A percentile compares a stretch with the other conserved stretches of the same genome.
Conservation (phyloP, 2,113 vertebrate species). For the Thunnus thynnus region DNA sequence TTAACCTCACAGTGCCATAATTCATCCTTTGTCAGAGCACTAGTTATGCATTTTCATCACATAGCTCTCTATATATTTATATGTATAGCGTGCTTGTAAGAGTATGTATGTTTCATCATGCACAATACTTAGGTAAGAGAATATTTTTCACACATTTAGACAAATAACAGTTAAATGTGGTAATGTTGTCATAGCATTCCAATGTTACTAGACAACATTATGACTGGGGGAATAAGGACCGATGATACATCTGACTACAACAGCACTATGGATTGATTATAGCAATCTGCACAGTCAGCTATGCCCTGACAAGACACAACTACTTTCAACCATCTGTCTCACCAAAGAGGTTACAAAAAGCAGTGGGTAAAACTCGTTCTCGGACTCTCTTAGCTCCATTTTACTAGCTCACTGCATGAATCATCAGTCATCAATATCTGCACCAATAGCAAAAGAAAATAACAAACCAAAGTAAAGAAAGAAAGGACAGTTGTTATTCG, state of each 20-base stretch:
- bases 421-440: neutral
- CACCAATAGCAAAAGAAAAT: slow-evolving; percentile 21
- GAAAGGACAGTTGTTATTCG: neutral
- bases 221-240: neutral
- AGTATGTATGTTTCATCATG: neutral
- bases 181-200: neutral
- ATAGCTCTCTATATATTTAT: neutral
- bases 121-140: neutral
- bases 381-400: neutral
- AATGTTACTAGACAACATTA: neutral
- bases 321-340: neutral
- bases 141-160: neutral
- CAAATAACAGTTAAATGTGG: neutral
- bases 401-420: neutral
- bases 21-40: neutral
- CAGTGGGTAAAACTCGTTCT: neutral
- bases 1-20: neutral
- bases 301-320: neutral
- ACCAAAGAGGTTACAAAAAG: neutral
- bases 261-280: neutral
- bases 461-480: neutral
- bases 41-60: neutral
- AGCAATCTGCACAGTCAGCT: too few relatives aligned
- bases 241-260: neutral
- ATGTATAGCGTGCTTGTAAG: neutral